Evolutionary conservation across 1,140 invertebrate species (phyloP), one percentile per base, ranked within the genome.

Genomic region (Cyclargus thomasi): DNA sequence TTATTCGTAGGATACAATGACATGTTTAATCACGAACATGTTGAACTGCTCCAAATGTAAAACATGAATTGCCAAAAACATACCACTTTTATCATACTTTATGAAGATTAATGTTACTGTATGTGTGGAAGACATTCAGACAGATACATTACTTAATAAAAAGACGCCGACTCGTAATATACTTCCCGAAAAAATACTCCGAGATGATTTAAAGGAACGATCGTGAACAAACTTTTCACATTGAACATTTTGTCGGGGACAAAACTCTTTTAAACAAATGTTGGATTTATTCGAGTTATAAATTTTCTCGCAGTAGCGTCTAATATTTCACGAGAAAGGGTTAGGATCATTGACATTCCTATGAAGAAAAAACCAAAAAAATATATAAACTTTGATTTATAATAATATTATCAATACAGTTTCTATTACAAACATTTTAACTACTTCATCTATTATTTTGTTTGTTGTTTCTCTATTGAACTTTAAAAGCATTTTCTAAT

Each of bases 261-360:
- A 16, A 47, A 16, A 47, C 39, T 16, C 39, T 47, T 47, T 47
- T 47, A 47, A 47, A 1, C 14, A 47, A 47, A 47, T 47, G 39
- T 47, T 47, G 39, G 39, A 47, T 47, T 47, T 47, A 47, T 47
- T 47, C 39, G 39, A 47, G 39, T 14, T 47, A 47, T 47, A 47
- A 47, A 47, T 47, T 47, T 47, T 47, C 39, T 47, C 0, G 5
- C 11, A 47, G 39, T 35, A 35, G 29, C 29, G 29, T 35, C 29
- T 35, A 14, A 47, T 47, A 8, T 47, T 14, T 47, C 11, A 47
- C 10, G 39, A 8, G 6, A 16, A 47, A 47, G 39, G 39, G 39
- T 47, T 47, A 47, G 39, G 39, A 0, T 47, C 10, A 47, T 47
- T 16, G 10, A 8, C 0, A 47, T 47, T 47, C 14, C 14, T 47